These are phyloP conservation scores for Neomicropteryx cornuta DNA, from an alignment of 1,140 invertebrate species.

Conservation along the genomic window DNA sequence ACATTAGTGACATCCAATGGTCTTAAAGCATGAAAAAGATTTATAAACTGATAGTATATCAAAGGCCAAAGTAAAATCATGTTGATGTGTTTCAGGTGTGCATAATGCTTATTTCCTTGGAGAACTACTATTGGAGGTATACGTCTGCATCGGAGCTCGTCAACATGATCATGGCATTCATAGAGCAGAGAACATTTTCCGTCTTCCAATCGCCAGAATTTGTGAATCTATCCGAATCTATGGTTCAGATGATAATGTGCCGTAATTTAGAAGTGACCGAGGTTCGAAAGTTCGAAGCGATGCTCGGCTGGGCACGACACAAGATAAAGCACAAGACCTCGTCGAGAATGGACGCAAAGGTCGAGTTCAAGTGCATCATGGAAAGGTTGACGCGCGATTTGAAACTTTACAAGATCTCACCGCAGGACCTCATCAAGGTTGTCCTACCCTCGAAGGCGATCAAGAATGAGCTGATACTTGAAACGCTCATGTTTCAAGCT, in stretches of 20 bases:
- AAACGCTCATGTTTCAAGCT: constrained; percentile 87
- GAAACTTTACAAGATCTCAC: constrained; percentile 83
- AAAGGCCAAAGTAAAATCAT: no score
- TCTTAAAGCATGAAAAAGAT: no score
- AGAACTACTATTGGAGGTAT: constrained; percentile 94
- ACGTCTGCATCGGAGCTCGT: constrained; percentile 87
- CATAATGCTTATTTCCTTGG: constrained; percentile 82
- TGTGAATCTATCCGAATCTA: constrained; percentile 79
- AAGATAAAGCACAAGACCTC: constrained; percentile 67
- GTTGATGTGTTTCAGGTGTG: constrained; percentile 51
- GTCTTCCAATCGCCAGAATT: constrained; percentile 78
- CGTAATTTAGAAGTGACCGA: constrained; percentile 76
- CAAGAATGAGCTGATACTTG: constrained; percentile 83
- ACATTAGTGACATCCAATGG: no score
- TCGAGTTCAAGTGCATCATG: constrained; percentile 88
- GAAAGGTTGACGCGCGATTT: constrained; percentile 78
- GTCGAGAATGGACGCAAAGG: constrained; percentile 68
- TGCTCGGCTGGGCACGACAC: constrained; percentile 80
- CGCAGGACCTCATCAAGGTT: constrained; percentile 85
- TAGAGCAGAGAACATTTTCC: constrained; percentile 72
- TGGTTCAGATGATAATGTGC: constrained; percentile 92
- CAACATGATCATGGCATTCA: constrained; percentile 87
- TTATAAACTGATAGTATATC: no score
- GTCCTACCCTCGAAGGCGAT: constrained; percentile 88
- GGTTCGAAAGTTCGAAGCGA: constrained; percentile 88